phyloP scores from a whole-genome alignment of 1,140 invertebrate species.

The Muscidifurax raptorellus region DNA sequence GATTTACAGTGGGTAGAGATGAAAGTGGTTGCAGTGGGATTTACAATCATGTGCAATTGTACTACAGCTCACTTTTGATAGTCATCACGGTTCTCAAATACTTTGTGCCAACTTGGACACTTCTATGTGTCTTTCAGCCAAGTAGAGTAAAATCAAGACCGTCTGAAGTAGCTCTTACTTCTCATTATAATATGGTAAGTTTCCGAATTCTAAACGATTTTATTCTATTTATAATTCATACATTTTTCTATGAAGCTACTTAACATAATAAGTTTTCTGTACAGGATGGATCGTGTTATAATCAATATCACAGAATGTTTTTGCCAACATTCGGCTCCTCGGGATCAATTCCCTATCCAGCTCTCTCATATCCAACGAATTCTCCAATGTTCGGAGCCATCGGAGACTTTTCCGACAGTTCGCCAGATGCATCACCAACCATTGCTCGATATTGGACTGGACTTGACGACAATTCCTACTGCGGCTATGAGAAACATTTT shows the following conservation, averaged over 20 bases:
- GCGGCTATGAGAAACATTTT: constrained; percentile 60
- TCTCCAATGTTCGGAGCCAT: constrained; percentile 63
- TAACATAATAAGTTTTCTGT: constrained; percentile 29
- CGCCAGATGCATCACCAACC: constrained; percentile 62
- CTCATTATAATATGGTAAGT: constrained; percentile 64
- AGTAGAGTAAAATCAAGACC: constrained; percentile 62
- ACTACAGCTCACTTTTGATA: constrained; percentile 74
- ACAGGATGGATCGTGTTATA: constrained; percentile 62
- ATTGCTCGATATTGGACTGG: constrained; percentile 58
- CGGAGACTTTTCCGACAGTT: constrained; percentile 65
- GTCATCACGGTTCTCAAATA: constrained; percentile 74
- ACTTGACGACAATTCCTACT: constrained; percentile 56
- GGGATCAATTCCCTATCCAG: constrained; percentile 56
- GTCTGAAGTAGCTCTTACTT: constrained; percentile 67
- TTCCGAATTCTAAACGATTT: not conserved
- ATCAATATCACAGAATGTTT: constrained; percentile 64
- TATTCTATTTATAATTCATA: not conserved
- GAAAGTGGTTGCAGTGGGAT: constrained; percentile 76
- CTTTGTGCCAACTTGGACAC: constrained; percentile 75
- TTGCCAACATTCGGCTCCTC: constrained; percentile 55
- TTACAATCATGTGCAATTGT: constrained; percentile 75
- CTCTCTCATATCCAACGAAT: constrained; percentile 57
- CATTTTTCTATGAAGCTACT: constrained; percentile 14
- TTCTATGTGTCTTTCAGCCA: constrained; percentile 76
- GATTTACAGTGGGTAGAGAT: constrained; percentile 73